Evolutionary conservation across 2,113 vertebrate genomes (phyloP), one percentile per base, ranked within the genome.

Genomic region (Pygoscelis adeliae): DNA sequence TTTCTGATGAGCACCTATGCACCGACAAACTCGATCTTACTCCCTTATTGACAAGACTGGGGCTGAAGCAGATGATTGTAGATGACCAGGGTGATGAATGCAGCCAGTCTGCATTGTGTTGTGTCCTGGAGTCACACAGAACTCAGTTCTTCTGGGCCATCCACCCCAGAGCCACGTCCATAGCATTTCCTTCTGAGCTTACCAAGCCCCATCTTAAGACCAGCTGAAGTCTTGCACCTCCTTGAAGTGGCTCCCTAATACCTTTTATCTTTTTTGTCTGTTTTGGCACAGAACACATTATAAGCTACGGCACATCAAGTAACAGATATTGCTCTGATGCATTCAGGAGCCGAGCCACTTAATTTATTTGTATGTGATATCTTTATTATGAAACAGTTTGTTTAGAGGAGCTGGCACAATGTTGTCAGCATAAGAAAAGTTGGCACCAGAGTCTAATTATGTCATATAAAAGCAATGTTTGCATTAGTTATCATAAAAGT

Each of bases 101-200:
- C n/a, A 70, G 21, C 11, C 29, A 30, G 25, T 13, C 20, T 0
- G 1, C 2, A 0, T 32, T 55, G 7, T 15, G 4, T 65, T 20
- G 20, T 65, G 44, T 47, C 58, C 30, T 42, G 16, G 25, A 72
- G 11, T 21, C 2, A 2, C 47, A 47, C 34, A 55, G 71, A 83
- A 61, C 30, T 30, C 50, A 4, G 13, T 52, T 74, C 69, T 88
- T 46, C 65, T 36, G 61, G 34, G 9, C 50, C n/a, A 38, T 67
- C 38, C 23, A 20, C 7, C 15, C 40, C 34, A 78, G 9, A 74
- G 8, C 17, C 36, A 49, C 1, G 0, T 44, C 50, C 16, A 29
- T 19, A 53, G 6, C 44, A 50, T 36, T 22, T 77, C 38, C 7
- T 6, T 90, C 32, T 27, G 34, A n/a, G 17, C 3, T 89, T 56